These are phyloP conservation scores for Drosophila setifemur DNA, from an alignment of 1,140 invertebrate species.

Conservation along the genomic window DNA sequence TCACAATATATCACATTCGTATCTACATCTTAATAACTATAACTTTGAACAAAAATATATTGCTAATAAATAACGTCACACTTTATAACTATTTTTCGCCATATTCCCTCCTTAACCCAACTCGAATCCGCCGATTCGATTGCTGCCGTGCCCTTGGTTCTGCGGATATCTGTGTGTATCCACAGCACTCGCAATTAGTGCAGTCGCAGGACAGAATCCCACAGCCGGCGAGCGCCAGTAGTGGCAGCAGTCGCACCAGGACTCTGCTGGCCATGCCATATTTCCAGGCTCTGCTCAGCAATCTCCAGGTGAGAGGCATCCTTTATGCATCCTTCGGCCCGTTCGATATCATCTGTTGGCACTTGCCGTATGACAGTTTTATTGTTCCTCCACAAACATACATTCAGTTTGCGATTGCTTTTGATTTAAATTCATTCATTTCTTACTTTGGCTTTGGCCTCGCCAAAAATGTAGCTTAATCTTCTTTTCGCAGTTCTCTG, in stretches of 20 bases:
- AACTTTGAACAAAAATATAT: conserved; percentile 22
- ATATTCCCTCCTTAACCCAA: conserved; percentile 41
- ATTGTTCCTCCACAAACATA: conserved; percentile 23
- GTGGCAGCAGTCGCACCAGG: conserved; percentile 85
- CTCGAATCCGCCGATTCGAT: neutral
- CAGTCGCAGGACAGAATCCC: conserved; percentile 67
- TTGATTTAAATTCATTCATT: conserved; percentile 42
- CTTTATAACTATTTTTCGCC: conserved; percentile 45
- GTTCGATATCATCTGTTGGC: conserved; percentile 26
- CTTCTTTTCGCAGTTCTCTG: neutral
- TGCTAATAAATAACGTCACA: conserved; percentile 52
- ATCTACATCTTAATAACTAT: conserved; percentile 17
- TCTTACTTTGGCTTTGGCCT: conserved; percentile 6
- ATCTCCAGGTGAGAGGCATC: conserved; percentile 87
- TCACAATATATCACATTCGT: neutral
- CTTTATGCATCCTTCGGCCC: conserved; percentile 12
- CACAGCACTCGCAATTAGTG: conserved; percentile 73
- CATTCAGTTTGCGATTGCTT: conserved; percentile 35
- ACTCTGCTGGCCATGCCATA: conserved; percentile 85
- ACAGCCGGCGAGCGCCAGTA: conserved; percentile 82
- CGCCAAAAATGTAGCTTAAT: neutral
- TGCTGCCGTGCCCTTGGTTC: neutral
- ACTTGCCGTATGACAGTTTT: conserved; percentile 16
- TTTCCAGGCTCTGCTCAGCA: conserved; percentile 87
- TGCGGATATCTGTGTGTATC: neutral